These are phyloP conservation scores for Oeneis ivallda DNA, from an alignment of 2,888 invertebrate genomes.

Conservation along the genomic window DNA sequence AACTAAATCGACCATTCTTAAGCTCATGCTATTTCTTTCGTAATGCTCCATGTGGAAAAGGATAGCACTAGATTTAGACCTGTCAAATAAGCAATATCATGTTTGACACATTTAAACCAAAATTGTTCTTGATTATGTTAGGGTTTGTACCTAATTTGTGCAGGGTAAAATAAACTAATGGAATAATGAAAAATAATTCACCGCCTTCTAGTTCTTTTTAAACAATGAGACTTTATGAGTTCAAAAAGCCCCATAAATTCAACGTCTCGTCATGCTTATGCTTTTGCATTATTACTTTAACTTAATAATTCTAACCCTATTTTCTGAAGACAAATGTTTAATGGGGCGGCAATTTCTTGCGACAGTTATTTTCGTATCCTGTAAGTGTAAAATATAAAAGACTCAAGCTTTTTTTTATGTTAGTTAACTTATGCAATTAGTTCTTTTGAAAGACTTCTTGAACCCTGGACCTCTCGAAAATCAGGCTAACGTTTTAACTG, in stretches of 20 bases:
- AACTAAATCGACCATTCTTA: too few relatives aligned
- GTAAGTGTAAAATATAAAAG: background rate
- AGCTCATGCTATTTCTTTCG: too few relatives aligned
- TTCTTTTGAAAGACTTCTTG: too few relatives aligned
- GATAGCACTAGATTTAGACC: too few relatives aligned
- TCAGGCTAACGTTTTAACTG: too few relatives aligned
- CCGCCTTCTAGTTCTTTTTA: background rate
- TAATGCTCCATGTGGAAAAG: too few relatives aligned
- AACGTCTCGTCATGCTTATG: constrained; percentile 32
- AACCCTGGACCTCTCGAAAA: too few relatives aligned
- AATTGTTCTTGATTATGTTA: background rate
- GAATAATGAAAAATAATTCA: background rate
- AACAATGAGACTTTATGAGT: constrained; percentile 26
- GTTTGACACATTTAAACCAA: background rate
- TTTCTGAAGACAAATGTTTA: constrained; percentile 53
- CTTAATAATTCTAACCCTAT: constrained; percentile 44
- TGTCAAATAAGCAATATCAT: too few relatives aligned
- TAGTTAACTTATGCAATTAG: too few relatives aligned
- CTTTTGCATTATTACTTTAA: constrained; percentile 35
- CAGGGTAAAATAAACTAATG: background rate
- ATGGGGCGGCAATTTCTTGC: constrained; percentile 40
- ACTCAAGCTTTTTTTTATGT: background rate
- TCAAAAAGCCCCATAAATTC: constrained; percentile 23
- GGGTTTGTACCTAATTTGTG: background rate
- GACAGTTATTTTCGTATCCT: background rate